These are phyloP conservation scores for Leptobrachium leishanense DNA, from an alignment of 2,113 vertebrate genomes.

Conservation along the genomic window DNA sequence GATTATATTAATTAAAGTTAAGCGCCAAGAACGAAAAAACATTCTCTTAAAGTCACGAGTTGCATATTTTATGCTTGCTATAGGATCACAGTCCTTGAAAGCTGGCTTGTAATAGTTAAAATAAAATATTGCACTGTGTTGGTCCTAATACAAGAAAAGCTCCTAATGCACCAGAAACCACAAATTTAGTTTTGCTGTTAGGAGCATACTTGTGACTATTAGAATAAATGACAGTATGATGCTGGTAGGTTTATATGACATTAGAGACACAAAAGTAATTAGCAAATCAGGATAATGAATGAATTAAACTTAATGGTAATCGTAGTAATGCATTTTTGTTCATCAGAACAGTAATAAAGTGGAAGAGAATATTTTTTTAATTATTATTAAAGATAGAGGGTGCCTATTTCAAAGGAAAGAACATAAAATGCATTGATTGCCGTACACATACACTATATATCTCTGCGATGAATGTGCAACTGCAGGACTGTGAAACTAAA, in stretches of 20 bases:
- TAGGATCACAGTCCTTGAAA: background rate
- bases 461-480: background rate
- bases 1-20: too few relatives aligned
- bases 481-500: background rate
- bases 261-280: constrained; percentile 45
- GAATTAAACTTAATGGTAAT: constrained; percentile 47
- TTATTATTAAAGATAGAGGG: constrained; percentile 13
- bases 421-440: constrained; percentile 8
- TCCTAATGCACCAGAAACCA: constrained; percentile 32
- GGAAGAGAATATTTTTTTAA: background rate
- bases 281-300: constrained; percentile 46
- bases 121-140: constrained; percentile 2
- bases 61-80: too few relatives aligned
- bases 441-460: background rate
- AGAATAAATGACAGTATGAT: constrained; percentile 44
- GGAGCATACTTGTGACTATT: constrained; percentile 42
- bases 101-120: constrained; percentile 11
- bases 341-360: constrained; percentile 30
- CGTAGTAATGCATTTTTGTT: constrained; percentile 37
- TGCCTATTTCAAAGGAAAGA: constrained; percentile 17
- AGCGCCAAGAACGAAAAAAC: too few relatives aligned
- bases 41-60: too few relatives aligned
- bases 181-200: constrained; percentile 41
- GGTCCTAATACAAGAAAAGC: constrained; percentile 33
- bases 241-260: constrained; percentile 45